Evolutionary conservation across 2,888 invertebrate species (phyloP), one percentile per base, ranked within the genome.

Genomic region (Caenorhabditis imperialis): DNA sequence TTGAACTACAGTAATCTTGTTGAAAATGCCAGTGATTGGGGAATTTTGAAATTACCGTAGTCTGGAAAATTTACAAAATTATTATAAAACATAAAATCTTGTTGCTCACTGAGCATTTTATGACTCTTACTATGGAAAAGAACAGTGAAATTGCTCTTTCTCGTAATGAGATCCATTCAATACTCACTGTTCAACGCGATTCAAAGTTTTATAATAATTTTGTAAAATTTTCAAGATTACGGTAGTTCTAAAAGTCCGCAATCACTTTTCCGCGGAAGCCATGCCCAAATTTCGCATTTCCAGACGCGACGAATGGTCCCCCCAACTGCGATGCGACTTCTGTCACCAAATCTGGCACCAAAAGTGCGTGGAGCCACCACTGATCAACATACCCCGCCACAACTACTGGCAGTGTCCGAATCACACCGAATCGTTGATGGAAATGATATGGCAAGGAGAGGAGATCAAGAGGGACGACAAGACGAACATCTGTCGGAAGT

Each of bases 391-490:
- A 75, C 97, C 97, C 0, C 92, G 93, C 2, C 94, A 94, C 0
- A 91, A 93, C 27, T 55, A 57, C 18, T 98, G 97, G 97, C 96
- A 97, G 95, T 98, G 98, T 88, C 97, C 97, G 0, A 94, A 94
- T 89, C 98, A 98, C 89, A 93, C 94, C 0, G 95, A 98, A 35
- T n/a, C 22, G 3, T 30, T 40, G 1, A 37, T 65, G 89, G 94
- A 95, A 12, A 38, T 42, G 44, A 3, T 60, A 22, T 44, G 65
- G 40, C 44, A 48, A 35, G 61, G 60, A 40, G 65, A 50, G 16
- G 25, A 48, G 18, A n/a, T 48, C 18, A 7, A 23, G 0, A 27
- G 38, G 42, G n/a, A 65, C 1, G 18, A 50, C 3, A n/a, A 50
- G 12, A 14, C 20, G 10, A n/a, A 22, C n/a, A 8, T 63, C 0